Base-by-base conservation (phyloP, 2,888 invertebrate species). In the Parochlus steinenii region DNA sequence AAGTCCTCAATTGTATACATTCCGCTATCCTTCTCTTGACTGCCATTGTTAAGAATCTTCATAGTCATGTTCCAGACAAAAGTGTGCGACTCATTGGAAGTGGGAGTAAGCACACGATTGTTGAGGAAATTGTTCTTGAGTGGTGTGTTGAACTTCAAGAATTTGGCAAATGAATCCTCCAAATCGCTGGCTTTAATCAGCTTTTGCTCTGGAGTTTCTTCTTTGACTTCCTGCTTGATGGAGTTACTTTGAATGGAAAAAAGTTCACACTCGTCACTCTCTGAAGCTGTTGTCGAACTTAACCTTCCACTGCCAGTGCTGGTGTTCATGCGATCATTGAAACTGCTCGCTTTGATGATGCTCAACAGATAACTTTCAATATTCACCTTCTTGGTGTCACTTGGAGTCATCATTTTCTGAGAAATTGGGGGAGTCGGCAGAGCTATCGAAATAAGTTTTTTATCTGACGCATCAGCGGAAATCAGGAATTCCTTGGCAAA, bases 291-390 rank as follows among this genome's bases (percentile, higher is more conserved):
- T 17, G 36, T 36, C 3, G 36, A 36, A n/a, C 30, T 30, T 6
- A 36, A 24, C 5, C 36, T 29, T 10, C 36, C 36, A 14, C 34
- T 29, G 6, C 24, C 23, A 6, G 36, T 36, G 6, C 24, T 24
- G 6, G 36, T 36, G 20, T 36, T 36, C 36, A 36, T 36, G 11
- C 36, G 36, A 30, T 36, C 36, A 30, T 28, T 36, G 12, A 36
- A 36, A 18, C 30, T 29, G 30, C 28, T 36, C 6, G 36, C 36
- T 18, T 30, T 36, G 16, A 36, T 36, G 4, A 36, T 36, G 15
- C 30, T 30, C n/a, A 36, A 18, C 36, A 36, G 20, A 30, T 36
- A 36, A 10, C 30, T 36, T 15, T 36, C 36, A 23, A 36, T 27
- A 28, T 36, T 36, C 16, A 30, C 26, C n/a, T 36, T 36, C 7